Conservation (phyloP, 2,797 vertebrate species). For the Danio albolineatus region DNA sequence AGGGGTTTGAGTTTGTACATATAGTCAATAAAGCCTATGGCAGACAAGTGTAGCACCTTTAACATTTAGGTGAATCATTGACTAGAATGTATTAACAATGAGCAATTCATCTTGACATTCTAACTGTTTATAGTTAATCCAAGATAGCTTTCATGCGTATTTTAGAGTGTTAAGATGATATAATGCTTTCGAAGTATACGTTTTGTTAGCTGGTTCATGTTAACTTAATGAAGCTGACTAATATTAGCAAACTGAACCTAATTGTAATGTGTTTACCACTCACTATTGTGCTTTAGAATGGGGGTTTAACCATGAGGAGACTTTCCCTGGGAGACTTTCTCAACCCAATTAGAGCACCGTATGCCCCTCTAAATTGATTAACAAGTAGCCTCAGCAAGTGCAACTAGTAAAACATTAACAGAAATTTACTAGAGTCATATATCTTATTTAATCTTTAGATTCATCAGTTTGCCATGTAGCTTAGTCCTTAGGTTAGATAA, state of each 20-base stretch:
- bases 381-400: background rate
- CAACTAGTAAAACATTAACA: background rate
- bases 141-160: background rate
- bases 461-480: background rate
- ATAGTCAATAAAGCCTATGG: background rate
- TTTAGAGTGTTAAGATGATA: background rate
- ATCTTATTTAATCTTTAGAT: background rate
- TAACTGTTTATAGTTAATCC: background rate
- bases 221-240: background rate
- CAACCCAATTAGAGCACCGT: constrained; percentile 8
- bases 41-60: background rate
- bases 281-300: background rate
- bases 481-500: background rate
- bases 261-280: too few species aligned
- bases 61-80: background rate
- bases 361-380: background rate
- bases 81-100: background rate
- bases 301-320: background rate
- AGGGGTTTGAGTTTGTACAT: background rate
- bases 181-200: background rate
- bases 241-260: background rate
- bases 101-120: background rate
- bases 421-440: background rate
- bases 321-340: background rate
- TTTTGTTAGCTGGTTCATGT: background rate